These are phyloP conservation scores for Calonectris borealis DNA, from an alignment of 2,113 vertebrate species.

Conservation along the genomic window DNA sequence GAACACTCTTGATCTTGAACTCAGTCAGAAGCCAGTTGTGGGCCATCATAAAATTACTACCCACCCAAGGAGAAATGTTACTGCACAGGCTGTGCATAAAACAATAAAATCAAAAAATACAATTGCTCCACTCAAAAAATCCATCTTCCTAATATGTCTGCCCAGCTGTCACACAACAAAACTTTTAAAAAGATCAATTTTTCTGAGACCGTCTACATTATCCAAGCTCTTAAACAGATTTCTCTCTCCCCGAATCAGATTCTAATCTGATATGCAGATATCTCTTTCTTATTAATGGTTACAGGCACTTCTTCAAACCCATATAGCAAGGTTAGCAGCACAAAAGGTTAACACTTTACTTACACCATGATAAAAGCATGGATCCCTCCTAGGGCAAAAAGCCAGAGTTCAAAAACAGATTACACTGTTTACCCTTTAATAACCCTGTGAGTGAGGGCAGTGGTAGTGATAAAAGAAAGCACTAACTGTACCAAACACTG, in stretches of 20 bases:
- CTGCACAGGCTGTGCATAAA: neutral
- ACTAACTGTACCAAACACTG: neutral
- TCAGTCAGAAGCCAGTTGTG: neutral
- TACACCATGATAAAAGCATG: neutral
- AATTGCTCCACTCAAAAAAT: neutral
- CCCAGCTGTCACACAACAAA: neutral
- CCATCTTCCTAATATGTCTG: neutral
- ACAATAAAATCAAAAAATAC: slow-evolving; percentile 9
- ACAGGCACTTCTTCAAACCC: neutral
- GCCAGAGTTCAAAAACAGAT: neutral
- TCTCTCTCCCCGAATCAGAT: neutral
- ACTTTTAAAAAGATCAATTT: neutral
- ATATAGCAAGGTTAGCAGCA: neutral
- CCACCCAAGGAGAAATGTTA: neutral
- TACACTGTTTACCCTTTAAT: neutral
- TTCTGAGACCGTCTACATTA: neutral
- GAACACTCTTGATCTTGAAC: neutral
- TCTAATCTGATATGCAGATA: neutral
- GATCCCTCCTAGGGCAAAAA: neutral
- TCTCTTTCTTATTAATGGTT: neutral
- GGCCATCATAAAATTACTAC: neutral
- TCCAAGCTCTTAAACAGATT: neutral
- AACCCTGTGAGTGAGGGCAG: neutral
- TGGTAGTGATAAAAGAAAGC: neutral
- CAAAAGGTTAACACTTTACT: neutral